These are phyloP conservation scores for Hippocampus mohnikei DNA, from an alignment of 2,113 vertebrate genomes.

Conservation along the genomic window DNA sequence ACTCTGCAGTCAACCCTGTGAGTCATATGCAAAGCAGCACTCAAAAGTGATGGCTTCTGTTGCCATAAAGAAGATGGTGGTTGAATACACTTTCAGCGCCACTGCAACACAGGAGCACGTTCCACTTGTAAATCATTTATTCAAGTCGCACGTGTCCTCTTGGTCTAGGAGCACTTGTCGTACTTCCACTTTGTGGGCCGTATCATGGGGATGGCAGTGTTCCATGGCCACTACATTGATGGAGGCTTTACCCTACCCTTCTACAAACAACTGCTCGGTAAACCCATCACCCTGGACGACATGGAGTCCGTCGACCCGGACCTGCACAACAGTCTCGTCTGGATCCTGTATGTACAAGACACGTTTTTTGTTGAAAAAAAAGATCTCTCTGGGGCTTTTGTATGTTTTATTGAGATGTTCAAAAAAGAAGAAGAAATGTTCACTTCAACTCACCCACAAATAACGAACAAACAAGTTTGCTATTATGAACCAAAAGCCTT, in stretches of 20 bases:
- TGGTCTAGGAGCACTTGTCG: conserved; percentile 89
- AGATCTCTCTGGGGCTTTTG: not conserved
- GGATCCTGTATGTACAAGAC: conserved; percentile 88
- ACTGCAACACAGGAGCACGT: not conserved
- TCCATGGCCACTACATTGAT: conserved; percentile 97
- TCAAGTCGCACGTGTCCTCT: conserved; percentile 18
- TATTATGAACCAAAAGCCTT: not conserved
- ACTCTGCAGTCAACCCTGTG: conserved; percentile 97
- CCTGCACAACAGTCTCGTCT: conserved; percentile 98
- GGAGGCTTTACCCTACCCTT: conserved; percentile 96
- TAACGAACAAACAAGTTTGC: not conserved
- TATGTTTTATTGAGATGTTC: not conserved
- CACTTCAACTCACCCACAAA: not conserved
- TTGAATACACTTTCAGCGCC: not conserved
- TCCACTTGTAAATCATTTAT: not conserved
- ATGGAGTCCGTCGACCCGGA: conserved; percentile 98
- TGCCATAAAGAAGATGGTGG: not conserved
- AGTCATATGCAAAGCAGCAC: conserved; percentile 12
- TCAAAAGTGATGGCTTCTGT: not conserved
- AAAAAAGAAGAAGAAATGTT: not conserved
- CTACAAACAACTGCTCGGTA: conserved; percentile 97
- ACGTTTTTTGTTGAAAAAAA: not conserved
- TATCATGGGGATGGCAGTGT: conserved; percentile 99
- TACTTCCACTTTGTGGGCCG: conserved; percentile 98
- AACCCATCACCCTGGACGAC: conserved; percentile 96